These are phyloP conservation scores for Dendrolimus kikuchii DNA, from an alignment of 1,140 invertebrate species.

Conservation along the genomic window DNA sequence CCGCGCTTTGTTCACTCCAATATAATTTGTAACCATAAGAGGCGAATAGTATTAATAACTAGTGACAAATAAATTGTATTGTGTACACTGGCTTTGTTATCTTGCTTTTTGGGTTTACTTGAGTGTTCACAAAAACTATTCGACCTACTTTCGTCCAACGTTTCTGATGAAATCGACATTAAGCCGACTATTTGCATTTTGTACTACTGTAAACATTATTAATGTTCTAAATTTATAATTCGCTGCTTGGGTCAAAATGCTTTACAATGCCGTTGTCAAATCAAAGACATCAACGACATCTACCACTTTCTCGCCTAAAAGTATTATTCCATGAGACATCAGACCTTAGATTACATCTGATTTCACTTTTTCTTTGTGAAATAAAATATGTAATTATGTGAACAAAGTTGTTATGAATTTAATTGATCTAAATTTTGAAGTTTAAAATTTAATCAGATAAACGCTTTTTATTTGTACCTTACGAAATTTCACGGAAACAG, in stretches of 20 bases:
- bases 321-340: too few species aligned
- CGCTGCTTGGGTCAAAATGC: slow-evolving; percentile 3
- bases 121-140: neutral
- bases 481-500: too few species aligned
- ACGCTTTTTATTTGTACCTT: too few species aligned
- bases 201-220: too few species aligned
- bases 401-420: too few species aligned
- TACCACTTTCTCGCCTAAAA: neutral
- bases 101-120: too few species aligned
- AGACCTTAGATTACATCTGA: slow-evolving; percentile 8
- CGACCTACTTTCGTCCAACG: neutral
- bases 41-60: slow-evolving; percentile 36
- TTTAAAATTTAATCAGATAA: too few species aligned
- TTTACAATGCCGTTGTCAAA: slow-evolving; percentile 10
- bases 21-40: slow-evolving; percentile 41
- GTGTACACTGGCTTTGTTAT: too few species aligned
- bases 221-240: too few species aligned
- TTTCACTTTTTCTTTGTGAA: slow-evolving; percentile 35
- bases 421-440: too few species aligned
- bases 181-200: too few species aligned
- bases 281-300: slow-evolving; percentile 28
- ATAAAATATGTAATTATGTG: slow-evolving; percentile 8
- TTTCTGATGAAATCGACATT: too few species aligned
- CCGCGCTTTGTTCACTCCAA: slow-evolving; percentile 58
- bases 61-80: neutral